These are phyloP conservation scores for Drosophila funebris DNA, from an alignment of 1,140 invertebrate genomes.

Conservation along the genomic window DNA sequence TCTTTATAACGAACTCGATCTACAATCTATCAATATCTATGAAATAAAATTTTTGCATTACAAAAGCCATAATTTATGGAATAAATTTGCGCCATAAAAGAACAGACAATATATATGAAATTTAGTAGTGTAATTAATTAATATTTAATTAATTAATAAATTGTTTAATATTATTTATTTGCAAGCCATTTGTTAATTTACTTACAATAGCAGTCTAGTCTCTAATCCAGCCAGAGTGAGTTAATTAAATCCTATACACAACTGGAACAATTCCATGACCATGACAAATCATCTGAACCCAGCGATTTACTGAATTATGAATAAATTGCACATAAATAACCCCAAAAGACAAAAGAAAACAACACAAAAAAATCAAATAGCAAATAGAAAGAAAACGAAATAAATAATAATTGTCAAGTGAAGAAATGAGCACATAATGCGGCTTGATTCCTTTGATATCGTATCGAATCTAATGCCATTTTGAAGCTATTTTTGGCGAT, in stretches of 20 bases:
- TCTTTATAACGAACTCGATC: neutral
- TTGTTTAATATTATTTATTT: neutral
- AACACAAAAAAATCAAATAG: neutral
- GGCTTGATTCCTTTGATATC: slow-evolving; percentile 66
- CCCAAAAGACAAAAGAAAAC: neutral
- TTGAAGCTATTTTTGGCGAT: slow-evolving; percentile 63
- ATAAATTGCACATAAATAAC: slow-evolving; percentile 58
- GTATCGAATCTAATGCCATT: slow-evolving; percentile 54
- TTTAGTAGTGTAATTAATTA: neutral
- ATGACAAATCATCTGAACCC: slow-evolving; percentile 42
- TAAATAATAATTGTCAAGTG: slow-evolving; percentile 60
- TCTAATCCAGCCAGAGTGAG: neutral
- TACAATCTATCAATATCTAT: neutral
- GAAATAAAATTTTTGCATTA: too few species aligned
- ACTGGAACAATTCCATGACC: slow-evolving; percentile 3
- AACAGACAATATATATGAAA: neutral
- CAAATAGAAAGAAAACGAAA: neutral
- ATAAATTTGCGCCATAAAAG: neutral
- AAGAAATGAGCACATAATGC: slow-evolving; percentile 50
- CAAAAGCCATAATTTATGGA: neutral
- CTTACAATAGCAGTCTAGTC: neutral
- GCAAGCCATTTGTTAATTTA: neutral
- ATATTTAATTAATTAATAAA: neutral
- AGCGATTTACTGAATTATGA: slow-evolving; percentile 25
- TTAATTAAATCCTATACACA: slow-evolving; percentile 13